Percentiles rank a stretch among this genome's conserved stretches.
These are phyloP conservation scores for Propithecus deckenii DNA, from an alignment of 2,797 vertebrate genomes.

Conservation along the genomic window DNA sequence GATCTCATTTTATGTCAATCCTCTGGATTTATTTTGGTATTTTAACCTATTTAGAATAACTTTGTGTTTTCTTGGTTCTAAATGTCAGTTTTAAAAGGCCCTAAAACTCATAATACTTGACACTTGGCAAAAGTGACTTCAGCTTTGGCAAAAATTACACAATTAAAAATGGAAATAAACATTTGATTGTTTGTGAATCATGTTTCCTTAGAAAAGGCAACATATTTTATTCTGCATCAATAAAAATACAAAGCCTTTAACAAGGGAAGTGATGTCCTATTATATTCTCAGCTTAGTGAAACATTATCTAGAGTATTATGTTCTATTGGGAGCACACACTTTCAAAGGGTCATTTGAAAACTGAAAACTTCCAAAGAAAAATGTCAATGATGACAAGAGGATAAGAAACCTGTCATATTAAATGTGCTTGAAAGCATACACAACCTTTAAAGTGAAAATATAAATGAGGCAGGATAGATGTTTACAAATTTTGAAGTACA, in stretches of 20 bases:
- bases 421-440: slow-evolving; percentile 3
- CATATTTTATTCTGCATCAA: background rate
- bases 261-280: background rate
- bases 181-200: background rate
- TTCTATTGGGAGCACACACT: background rate
- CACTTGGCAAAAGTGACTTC: slow-evolving; percentile 34
- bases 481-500: slow-evolving; percentile 7
- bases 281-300: background rate
- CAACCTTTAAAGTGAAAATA: background rate
- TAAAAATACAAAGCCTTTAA: background rate
- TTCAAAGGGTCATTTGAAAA: slow-evolving; percentile 41
- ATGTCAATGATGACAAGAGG: slow-evolving; percentile 18
- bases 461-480: background rate
- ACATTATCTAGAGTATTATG: background rate
- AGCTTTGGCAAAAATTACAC: background rate
- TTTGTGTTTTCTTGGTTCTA: slow-evolving; percentile 29
- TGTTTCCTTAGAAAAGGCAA: background rate
- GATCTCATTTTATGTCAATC: slow-evolving; percentile 69
- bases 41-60: slow-evolving; percentile 58
- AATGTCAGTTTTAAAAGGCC: slow-evolving; percentile 43
- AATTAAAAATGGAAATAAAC: slow-evolving; percentile 29
- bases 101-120: background rate
- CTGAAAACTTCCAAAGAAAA: slow-evolving; percentile 25
- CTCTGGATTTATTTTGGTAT: slow-evolving; percentile 68
- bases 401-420: slow-evolving; percentile 41